phyloP scores from a whole-genome alignment of 2,888 invertebrate species.

The Mesorhabditis spiculigera region DNA sequence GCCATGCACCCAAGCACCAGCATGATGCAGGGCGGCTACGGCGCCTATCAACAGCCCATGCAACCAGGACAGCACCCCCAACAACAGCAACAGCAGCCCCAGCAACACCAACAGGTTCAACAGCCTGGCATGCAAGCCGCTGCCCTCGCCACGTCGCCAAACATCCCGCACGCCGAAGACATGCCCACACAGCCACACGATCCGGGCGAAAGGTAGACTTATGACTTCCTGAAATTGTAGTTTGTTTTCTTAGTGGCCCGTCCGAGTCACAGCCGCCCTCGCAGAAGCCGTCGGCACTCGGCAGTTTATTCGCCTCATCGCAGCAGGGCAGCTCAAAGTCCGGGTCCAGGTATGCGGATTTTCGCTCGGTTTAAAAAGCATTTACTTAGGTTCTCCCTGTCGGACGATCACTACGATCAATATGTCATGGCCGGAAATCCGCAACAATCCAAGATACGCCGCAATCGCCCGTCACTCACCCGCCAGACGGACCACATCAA shows the following conservation, averaged over 20 bases:
- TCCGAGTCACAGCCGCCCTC: background rate
- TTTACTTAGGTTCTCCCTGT: background rate
- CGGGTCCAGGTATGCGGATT: background rate
- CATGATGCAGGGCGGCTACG: conserved; percentile 9
- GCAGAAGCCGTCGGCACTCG: background rate
- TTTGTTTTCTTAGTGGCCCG: background rate
- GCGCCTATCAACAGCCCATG: conserved; percentile 1
- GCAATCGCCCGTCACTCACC: conserved; percentile 54
- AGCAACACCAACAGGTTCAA: conserved; percentile 3
- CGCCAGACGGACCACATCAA: conserved; percentile 48
- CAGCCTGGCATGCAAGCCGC: background rate
- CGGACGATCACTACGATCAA: conserved; percentile 83
- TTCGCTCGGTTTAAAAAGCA: background rate
- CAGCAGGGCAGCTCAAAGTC: conserved; percentile 1
- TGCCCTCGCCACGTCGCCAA: too few relatives aligned
- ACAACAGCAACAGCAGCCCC: conserved; percentile 12
- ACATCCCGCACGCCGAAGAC: too few relatives aligned
- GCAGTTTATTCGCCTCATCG: conserved; percentile 5
- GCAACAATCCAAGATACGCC: conserved; percentile 31
- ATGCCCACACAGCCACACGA: background rate
- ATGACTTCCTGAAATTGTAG: too few relatives aligned
- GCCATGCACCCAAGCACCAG: conserved; percentile 2
- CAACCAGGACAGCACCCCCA: conserved; percentile 1
- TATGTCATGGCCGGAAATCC: conserved; percentile 66
- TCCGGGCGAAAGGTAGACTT: background rate